These are phyloP conservation scores for Gymnosoma rotundatum DNA, from an alignment of 2,888 invertebrate genomes.

Conservation along the genomic window DNA sequence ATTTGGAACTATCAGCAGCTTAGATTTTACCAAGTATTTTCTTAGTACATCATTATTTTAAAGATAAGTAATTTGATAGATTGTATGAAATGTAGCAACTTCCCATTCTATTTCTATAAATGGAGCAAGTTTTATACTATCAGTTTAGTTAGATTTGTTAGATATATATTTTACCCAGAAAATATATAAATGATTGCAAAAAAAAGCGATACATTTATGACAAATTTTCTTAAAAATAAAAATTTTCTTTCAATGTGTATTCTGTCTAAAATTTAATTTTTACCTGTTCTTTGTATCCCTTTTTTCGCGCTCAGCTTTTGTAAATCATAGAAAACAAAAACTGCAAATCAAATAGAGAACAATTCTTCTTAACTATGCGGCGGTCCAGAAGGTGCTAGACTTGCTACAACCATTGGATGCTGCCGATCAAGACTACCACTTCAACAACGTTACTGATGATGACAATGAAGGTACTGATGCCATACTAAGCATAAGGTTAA, in stretches of 20 bases:
- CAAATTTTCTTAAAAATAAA: background rate
- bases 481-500: conserved; percentile 73
- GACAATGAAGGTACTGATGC: conserved; percentile 59
- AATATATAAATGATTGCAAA: no score
- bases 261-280: conserved; percentile 7
- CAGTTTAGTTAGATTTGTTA: no score
- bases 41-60: no score
- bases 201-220: no score
- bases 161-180: no score
- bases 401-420: conserved; percentile 47
- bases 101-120: no score
- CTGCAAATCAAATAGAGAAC: conserved; percentile 35
- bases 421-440: conserved; percentile 49
- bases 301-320: conserved; percentile 49
- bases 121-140: no score
- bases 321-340: conserved; percentile 43
- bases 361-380: conserved; percentile 66
- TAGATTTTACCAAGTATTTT: no score
- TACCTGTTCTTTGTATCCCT: conserved; percentile 48
- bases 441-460: conserved; percentile 22
- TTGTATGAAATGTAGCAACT: no score
- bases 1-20: no score
- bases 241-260: conserved; percentile 38
- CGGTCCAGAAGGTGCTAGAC: conserved; percentile 69
- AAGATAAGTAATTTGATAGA: no score